Percentiles rank a stretch among this genome's conserved stretches.
phyloP scores from a whole-genome alignment of 1,140 invertebrate genomes.

The Danaus plexippus region DNA sequence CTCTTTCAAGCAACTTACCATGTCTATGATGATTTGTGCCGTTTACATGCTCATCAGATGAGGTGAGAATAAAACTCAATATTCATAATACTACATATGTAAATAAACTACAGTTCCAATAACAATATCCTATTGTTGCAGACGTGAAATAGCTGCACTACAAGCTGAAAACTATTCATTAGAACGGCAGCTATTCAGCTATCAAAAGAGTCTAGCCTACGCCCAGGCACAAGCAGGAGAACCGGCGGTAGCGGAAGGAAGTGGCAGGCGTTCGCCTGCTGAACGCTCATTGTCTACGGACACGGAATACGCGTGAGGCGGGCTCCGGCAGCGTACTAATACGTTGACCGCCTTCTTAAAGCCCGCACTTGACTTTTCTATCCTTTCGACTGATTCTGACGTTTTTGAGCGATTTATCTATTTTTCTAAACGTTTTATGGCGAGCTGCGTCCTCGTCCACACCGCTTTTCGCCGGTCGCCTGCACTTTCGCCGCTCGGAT shows the following conservation, averaged over 20 bases:
- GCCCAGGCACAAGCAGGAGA: slow-evolving; percentile 76
- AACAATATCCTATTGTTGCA: slow-evolving; percentile 44
- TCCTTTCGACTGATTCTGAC: slow-evolving; percentile 67
- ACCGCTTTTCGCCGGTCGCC: slow-evolving; percentile 64
- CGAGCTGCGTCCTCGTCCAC: slow-evolving; percentile 65
- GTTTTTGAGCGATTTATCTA: slow-evolving; percentile 72
- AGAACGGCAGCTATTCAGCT: slow-evolving; percentile 89
- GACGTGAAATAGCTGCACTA: slow-evolving; percentile 85
- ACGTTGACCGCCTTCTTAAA: slow-evolving; percentile 42
- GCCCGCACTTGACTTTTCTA: slow-evolving; percentile 64
- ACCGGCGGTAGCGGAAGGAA: slow-evolving; percentile 60
- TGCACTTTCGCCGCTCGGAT: slow-evolving; percentile 68
- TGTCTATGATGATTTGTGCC: slow-evolving; percentile 88
- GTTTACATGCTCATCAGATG: slow-evolving; percentile 91
- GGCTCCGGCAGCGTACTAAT: slow-evolving; percentile 23
- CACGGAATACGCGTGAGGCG: slow-evolving; percentile 82
- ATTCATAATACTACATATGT: slow-evolving; percentile 4
- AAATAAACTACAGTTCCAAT: not conserved
- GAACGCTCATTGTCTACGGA: slow-evolving; percentile 78
- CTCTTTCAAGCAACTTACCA: slow-evolving; percentile 90
- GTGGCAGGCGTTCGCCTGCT: slow-evolving; percentile 68
- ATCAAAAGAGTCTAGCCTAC: slow-evolving; percentile 88
- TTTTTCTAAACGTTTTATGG: slow-evolving; percentile 71
- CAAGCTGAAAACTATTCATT: slow-evolving; percentile 90
- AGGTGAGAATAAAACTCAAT: slow-evolving; percentile 54